Percentiles rank a stretch among this genome's conserved stretches.
Evolutionary conservation across 2,888 invertebrate genomes (phyloP).

Genomic region (Eurytoma californica): DNA sequence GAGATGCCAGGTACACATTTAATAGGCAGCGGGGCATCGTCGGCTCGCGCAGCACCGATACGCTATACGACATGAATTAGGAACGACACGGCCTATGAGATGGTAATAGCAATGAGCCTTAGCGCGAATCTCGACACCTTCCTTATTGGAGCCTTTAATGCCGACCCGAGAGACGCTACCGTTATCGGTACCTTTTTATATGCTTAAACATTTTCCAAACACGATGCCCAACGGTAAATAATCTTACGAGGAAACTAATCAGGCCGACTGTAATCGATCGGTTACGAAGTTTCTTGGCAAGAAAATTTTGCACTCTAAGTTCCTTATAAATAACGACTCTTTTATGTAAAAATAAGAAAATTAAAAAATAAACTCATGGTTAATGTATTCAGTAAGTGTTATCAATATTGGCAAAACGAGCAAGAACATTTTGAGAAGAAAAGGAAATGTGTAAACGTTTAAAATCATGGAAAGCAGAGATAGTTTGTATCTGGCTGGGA

Average conservation of each 20-base stretch:
- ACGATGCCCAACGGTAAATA: too few species aligned
- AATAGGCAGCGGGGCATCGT: constrained; percentile 59
- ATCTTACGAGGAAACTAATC: too few species aligned
- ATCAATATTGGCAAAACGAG: too few species aligned
- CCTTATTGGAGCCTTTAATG: constrained; percentile 45
- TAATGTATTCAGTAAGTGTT: too few species aligned
- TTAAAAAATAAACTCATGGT: too few species aligned
- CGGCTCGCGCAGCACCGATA: constrained; percentile 35
- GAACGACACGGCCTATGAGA: constrained; percentile 60
- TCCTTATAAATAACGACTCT: too few species aligned
- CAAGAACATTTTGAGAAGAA: neutral
- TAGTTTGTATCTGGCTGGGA: constrained; percentile 52
- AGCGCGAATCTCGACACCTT: constrained; percentile 39
- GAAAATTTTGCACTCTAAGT: too few species aligned
- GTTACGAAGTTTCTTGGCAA: too few species aligned
- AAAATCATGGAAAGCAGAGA: constrained; percentile 12
- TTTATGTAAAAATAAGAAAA: too few species aligned
- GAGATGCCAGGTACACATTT: constrained; percentile 54
- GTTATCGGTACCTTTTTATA: constrained; percentile 29
- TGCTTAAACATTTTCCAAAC: constrained; percentile 11
- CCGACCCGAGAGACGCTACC: constrained; percentile 18
- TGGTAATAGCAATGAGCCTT: constrained; percentile 61
- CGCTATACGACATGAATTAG: constrained; percentile 61
- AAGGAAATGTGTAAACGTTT: neutral
- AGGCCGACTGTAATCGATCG: too few species aligned